Evolutionary conservation across 2,888 invertebrate genomes (phyloP).

Genomic region (Temnothorax rugatulus): DNA sequence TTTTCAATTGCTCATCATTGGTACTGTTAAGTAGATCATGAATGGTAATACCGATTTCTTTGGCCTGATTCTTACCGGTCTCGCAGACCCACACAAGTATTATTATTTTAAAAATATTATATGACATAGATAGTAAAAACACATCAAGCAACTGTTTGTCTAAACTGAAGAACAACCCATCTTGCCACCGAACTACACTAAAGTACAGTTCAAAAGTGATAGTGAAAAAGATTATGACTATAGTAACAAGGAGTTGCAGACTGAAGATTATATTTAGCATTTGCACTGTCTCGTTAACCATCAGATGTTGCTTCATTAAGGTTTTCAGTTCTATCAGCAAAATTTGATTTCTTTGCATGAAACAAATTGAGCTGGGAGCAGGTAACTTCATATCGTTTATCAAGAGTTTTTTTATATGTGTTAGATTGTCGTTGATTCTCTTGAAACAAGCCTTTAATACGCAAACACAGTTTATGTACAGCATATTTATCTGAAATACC

Average conservation of each 20-base stretch:
- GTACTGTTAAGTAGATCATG: neutral
- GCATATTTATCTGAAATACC: neutral
- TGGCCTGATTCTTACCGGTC: neutral
- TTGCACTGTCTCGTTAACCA: neutral
- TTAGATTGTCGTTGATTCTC: neutral
- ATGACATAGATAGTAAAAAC: neutral
- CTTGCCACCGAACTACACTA: neutral
- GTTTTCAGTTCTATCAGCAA: neutral
- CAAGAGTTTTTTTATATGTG: neutral
- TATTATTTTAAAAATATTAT: neutral
- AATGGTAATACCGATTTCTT: neutral
- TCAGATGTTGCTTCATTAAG: neutral
- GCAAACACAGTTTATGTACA: neutral
- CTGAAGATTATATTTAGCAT: neutral
- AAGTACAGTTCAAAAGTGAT: neutral
- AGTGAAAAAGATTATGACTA: neutral
- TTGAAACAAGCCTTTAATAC: neutral
- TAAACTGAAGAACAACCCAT: neutral
- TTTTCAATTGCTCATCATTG: neutral
- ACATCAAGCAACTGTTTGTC: neutral
- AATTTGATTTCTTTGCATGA: neutral
- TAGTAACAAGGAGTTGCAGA: neutral
- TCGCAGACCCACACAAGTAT: neutral
- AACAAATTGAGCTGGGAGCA: neutral
- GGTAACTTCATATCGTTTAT: neutral